Base-by-base conservation (phyloP, 2,113 vertebrate genomes). In the Phodopus roborovskii region DNA sequence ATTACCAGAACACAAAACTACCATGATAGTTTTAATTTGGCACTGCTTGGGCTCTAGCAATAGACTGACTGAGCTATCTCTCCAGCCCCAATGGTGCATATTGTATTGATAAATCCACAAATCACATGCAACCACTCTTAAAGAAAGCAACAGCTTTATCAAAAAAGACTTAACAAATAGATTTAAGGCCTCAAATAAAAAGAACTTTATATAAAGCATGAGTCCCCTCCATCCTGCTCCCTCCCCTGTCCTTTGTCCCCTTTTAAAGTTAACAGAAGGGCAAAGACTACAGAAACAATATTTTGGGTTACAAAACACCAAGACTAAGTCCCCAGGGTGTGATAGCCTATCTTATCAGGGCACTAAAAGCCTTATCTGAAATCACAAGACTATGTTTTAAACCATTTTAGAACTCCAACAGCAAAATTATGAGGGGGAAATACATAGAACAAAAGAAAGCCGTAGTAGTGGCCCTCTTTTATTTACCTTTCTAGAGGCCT, bases 301-400 rank as follows among this genome's bases (percentile, higher is more conserved):
- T 81, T 92, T 91, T 56, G 42, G n/a, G 50, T 78, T 60, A 86
- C 42, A 82, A 81, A 95, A 95, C n/a, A 1, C 7, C 16, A 19
- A n/a, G 66, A 74, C 53, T 90, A 7, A 7, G 66, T 93, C 93
- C 39, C 77, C 68, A 94, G 93, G 45, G 78, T 70, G 28, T 45
- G 87, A 97, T 4, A 84, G 50, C 26, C 74, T 50, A 91, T 96
- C 96, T 98, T 97, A 93, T 97, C 82, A 56, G 93, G 94, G 94
- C 30, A 92, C 60, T 93, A 98, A 97, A 96, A 15, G 0, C 94
- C 83, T 94, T 91, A 95, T 94, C 96, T 92, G 92, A 96, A 98
- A 96, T 95, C 86, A 78, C 50, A 97, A 91, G 88, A 89, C 5
- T 2, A 96, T 39, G 86, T 94, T 96, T 97, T 93, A 97, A 98